A percentile compares a stretch with the other conserved stretches of the same genome.
These are phyloP conservation scores for Pterocles orientalis DNA, from an alignment of 2,113 vertebrate species.

Conservation along the genomic window DNA sequence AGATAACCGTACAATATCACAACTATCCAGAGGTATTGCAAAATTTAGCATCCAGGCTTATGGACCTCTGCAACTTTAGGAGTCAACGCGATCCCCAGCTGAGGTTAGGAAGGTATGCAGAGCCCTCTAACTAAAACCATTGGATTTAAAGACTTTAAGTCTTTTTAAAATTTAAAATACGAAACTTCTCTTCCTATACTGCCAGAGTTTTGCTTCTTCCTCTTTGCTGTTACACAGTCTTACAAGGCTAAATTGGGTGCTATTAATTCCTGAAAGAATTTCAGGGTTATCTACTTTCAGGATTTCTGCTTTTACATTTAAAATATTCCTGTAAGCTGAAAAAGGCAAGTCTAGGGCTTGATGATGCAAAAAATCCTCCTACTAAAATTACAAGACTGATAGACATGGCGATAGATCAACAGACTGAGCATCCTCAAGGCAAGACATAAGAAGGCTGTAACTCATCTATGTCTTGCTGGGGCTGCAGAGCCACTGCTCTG, in stretches of 20 bases:
- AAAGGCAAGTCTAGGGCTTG: not conserved
- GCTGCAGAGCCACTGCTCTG: not conserved
- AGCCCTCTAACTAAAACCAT: not conserved
- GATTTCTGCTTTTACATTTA: not conserved
- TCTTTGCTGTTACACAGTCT: not conserved
- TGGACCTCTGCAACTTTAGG: not conserved
- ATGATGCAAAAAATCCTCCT: not conserved
- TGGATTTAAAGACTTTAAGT: not conserved
- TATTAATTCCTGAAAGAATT: not conserved
- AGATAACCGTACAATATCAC: not conserved
- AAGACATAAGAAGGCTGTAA: not conserved
- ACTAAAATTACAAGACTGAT: not conserved
- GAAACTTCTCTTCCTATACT: not conserved
- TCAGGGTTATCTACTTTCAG: not conserved
- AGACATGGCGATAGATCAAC: not conserved
- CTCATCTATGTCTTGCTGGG: rapidly evolving
- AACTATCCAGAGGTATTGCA: not conserved
- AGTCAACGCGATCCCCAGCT: not conserved
- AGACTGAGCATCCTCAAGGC: not conserved
- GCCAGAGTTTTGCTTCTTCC: not conserved
- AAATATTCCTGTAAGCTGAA: not conserved
- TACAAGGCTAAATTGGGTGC: not conserved
- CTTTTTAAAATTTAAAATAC: not conserved
- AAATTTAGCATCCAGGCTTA: not conserved
- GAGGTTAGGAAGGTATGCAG: not conserved